phyloP scores from a whole-genome alignment of 2,797 vertebrate genomes.

The Sebastes hopkinsi region DNA sequence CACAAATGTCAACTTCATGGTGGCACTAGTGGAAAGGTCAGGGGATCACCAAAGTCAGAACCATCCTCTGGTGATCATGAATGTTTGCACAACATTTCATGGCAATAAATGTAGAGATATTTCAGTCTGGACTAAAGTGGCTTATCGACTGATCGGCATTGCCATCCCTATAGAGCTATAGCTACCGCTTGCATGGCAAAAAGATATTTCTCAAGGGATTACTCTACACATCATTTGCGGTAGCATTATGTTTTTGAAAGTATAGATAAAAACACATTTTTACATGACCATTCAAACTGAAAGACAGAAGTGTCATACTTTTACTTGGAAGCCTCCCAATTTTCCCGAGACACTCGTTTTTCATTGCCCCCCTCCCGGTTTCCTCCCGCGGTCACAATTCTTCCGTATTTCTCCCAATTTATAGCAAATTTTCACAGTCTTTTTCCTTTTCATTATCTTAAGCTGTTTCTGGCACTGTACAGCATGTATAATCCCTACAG shows the following conservation, averaged over 20 bases:
- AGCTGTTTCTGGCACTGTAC: too few species aligned
- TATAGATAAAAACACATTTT: background rate
- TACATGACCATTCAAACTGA: background rate
- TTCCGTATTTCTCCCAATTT: too few species aligned
- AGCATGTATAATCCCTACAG: too few species aligned
- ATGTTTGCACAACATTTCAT: background rate
- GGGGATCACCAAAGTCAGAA: background rate
- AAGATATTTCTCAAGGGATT: background rate
- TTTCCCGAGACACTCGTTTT: too few species aligned
- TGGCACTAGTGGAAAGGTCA: background rate
- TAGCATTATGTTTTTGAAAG: background rate
- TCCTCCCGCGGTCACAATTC: too few species aligned
- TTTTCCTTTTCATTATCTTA: too few species aligned
- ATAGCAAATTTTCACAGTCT: too few species aligned
- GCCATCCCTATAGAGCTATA: background rate
- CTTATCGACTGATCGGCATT: background rate
- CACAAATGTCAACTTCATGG: background rate
- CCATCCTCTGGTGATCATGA: background rate
- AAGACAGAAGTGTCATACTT: background rate
- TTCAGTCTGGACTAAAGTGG: background rate
- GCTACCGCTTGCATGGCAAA: background rate
- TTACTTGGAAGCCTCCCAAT: background rate
- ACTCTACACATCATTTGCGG: background rate
- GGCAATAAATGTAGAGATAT: background rate
- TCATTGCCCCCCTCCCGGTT: too few species aligned